Percentiles rank a stretch among this genome's conserved stretches.
Evolutionary conservation across 30 jellyfish, hydroid and myxozoan genomes (phyloP).

Genomic region (Catostylus mosaicus): DNA sequence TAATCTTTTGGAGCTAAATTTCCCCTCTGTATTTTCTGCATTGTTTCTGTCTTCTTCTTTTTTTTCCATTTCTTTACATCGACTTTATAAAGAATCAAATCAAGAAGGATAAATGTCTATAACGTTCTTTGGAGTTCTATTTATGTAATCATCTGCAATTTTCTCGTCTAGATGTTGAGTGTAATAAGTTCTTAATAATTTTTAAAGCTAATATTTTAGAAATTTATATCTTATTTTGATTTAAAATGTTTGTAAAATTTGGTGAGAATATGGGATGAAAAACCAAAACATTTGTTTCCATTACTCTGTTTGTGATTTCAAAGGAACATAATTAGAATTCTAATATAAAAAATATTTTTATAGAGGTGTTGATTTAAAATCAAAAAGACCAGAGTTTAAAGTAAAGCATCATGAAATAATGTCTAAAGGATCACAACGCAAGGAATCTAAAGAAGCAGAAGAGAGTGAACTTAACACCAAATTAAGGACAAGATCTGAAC

Average conservation of each 20-base stretch:
- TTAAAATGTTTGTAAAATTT: background rate
- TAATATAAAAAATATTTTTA: background rate
- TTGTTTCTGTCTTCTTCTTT: too few relatives aligned
- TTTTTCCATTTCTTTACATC: too few relatives aligned
- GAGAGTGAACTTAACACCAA: slow-evolving; percentile 74
- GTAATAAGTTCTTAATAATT: background rate
- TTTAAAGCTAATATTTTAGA: background rate
- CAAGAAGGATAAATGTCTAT: too few relatives aligned
- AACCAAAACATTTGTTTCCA: background rate
- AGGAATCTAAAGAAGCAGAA: slow-evolving; percentile 56
- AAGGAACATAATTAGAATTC: background rate
- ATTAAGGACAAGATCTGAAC: slow-evolving; percentile 63
- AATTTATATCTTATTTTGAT: too few relatives aligned
- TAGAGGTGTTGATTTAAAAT: slow-evolving; percentile 37
- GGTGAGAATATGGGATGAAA: background rate
- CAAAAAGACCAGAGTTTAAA: slow-evolving; percentile 77
- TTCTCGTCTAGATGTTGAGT: background rate
- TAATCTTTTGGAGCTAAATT: too few relatives aligned
- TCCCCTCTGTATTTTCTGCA: too few relatives aligned
- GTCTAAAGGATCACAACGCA: slow-evolving; percentile 57
- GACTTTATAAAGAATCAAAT: too few relatives aligned
- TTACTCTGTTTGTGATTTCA: background rate
- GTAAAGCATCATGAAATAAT: slow-evolving; percentile 67
- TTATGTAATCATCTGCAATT: too few relatives aligned
- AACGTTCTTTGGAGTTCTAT: too few relatives aligned